Conservation (phyloP, 2,797 vertebrate genomes). For the Hippopotamyrus pictus region DNA sequence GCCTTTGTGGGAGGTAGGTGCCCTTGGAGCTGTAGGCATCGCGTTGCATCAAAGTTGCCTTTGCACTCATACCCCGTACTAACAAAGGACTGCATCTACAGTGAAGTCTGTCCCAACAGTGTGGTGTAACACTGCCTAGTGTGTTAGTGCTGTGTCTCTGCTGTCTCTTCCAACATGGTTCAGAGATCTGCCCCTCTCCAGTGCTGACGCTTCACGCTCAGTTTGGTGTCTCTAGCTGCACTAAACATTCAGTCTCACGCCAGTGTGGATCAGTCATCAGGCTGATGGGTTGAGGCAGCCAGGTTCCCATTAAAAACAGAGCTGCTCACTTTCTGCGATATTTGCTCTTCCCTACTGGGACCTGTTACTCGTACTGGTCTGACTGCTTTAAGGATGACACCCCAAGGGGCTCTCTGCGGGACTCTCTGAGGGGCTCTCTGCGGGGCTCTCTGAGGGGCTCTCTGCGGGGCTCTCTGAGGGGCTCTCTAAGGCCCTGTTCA, state of each 20-base stretch:
- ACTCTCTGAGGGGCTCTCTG: no score
- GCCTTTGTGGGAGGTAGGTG: conserved; percentile 93
- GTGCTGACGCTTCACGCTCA: neutral
- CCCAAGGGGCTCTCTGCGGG: neutral
- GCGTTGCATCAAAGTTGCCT: neutral
- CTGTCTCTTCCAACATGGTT: neutral
- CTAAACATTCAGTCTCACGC: neutral
- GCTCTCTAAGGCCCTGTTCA: no score
- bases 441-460: no score
- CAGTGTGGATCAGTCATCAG: conserved; percentile 6
- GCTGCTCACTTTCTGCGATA: neutral
- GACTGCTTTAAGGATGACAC: neutral
- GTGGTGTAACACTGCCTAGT: neutral
- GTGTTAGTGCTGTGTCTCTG: neutral
- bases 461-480: neutral
- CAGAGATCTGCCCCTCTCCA: neutral
- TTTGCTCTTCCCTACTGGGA: conserved; percentile 16
- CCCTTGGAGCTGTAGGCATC: neutral
- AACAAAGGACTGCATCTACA: neutral
- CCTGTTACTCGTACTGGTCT: conserved; percentile 10
- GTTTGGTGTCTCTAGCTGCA: conserved; percentile 12
- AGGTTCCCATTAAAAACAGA: conserved; percentile 23
- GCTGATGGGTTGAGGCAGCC: neutral
- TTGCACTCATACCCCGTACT: neutral
- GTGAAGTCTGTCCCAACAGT: neutral